These are phyloP conservation scores for Schizotus pectinicornis DNA, from an alignment of 2,888 invertebrate genomes.

Conservation along the genomic window DNA sequence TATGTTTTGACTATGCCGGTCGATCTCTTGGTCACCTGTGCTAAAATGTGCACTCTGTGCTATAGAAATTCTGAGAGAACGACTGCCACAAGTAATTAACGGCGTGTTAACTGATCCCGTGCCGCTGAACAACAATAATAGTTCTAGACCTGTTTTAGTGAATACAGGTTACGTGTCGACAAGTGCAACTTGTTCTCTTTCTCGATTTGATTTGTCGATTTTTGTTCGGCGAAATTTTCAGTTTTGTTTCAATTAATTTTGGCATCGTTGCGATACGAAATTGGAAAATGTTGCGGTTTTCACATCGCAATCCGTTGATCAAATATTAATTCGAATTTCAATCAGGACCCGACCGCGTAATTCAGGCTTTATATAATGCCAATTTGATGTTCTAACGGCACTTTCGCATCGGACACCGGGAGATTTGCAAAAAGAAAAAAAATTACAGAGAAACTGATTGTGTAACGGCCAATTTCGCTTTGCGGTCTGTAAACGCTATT, in stretches of 20 bases:
- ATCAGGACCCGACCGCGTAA: not conserved
- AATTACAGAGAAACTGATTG: not conserved
- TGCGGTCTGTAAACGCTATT: slow-evolving; percentile 5
- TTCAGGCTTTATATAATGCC: slow-evolving; percentile 2
- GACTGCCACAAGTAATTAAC: slow-evolving; percentile 12
- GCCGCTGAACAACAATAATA: slow-evolving; percentile 8
- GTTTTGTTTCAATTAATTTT: not conserved
- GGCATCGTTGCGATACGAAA: slow-evolving; percentile 8
- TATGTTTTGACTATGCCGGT: too few species aligned
- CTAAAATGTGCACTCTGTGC: not conserved
- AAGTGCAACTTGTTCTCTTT: slow-evolving; percentile 1
- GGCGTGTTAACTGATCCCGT: slow-evolving; percentile 2
- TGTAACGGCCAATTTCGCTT: slow-evolving; percentile 4
- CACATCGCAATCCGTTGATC: not conserved
- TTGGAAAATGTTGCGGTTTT: not conserved
- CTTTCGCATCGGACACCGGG: not conserved
- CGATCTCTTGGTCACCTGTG: too few species aligned
- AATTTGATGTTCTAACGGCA: slow-evolving; percentile 8
- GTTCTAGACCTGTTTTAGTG: slow-evolving; percentile 8
- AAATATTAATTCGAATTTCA: slow-evolving; percentile 11
- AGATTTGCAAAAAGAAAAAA: not conserved
- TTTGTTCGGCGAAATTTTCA: not conserved
- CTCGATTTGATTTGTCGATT: not conserved
- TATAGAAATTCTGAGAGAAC: slow-evolving; percentile 7
- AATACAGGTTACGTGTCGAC: slow-evolving; percentile 4